phyloP scores from a whole-genome alignment of 2,888 invertebrate genomes.

The Aproaerema taeniolella region DNA sequence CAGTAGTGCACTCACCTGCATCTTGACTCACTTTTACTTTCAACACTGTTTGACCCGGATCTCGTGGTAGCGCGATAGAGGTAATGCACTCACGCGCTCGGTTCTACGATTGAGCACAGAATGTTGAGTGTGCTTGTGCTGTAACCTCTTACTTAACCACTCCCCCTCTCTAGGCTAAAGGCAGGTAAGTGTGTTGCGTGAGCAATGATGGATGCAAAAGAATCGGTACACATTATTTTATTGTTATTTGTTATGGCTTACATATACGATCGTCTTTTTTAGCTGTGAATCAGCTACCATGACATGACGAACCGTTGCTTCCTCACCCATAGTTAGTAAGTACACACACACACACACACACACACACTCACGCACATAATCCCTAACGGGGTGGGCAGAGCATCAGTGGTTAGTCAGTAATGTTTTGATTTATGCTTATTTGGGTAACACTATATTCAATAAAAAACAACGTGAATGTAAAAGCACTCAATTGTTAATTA shows the following conservation, averaged over 20 bases:
- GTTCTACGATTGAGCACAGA: constrained; percentile 49
- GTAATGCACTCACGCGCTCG: constrained; percentile 43
- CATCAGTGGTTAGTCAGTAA: too few species aligned
- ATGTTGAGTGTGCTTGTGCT: constrained; percentile 50
- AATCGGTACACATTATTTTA: constrained; percentile 7
- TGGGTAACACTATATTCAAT: too few species aligned
- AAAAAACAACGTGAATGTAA: too few species aligned
- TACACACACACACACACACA: too few species aligned
- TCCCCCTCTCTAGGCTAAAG: constrained; percentile 28
- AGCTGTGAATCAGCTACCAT: too few species aligned
- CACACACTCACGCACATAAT: too few species aligned
- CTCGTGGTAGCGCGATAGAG: constrained; percentile 23
- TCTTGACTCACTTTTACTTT: constrained; percentile 63
- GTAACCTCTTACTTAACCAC: constrained; percentile 70
- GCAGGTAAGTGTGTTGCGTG: constrained; percentile 32
- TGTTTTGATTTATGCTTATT: too few species aligned
- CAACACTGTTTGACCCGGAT: constrained; percentile 52
- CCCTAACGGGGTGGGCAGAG: too few species aligned
- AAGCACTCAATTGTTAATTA: too few species aligned
- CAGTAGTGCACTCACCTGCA: constrained; percentile 55
- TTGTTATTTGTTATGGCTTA: constrained; percentile 1
- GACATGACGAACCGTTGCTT: too few species aligned
- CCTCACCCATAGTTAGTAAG: too few species aligned
- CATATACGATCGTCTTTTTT: too few species aligned
- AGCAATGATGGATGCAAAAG: constrained; percentile 5